Evolutionary conservation across 2,797 vertebrate genomes (phyloP).

Genomic region (Tachyglossus aculeatus): DNA sequence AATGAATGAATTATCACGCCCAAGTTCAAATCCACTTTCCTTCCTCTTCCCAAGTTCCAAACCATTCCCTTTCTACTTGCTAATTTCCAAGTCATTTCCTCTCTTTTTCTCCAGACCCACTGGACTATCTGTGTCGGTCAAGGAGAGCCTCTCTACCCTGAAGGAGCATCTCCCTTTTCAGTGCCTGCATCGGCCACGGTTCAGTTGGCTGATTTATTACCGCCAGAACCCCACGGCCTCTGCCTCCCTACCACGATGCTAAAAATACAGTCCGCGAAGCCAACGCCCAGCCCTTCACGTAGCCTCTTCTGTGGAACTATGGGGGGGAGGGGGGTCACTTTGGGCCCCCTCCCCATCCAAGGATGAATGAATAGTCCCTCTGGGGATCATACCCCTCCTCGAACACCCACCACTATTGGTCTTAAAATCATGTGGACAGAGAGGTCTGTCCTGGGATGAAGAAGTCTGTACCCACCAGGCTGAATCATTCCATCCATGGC

Average conservation of each 20-base stretch:
- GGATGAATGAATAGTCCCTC: too few species aligned
- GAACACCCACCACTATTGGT: too few species aligned
- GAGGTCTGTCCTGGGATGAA: too few species aligned
- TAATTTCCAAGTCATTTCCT: too few species aligned
- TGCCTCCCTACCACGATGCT: neutral
- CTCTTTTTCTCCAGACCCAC: conserved; percentile 17
- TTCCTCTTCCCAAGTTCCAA: too few species aligned
- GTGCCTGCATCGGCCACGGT: conserved; percentile 51
- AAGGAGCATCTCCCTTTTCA: conserved; percentile 49
- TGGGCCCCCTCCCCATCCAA: too few species aligned
- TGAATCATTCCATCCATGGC: too few species aligned
- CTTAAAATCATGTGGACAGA: too few species aligned
- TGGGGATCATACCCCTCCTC: too few species aligned
- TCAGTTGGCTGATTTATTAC: conserved; percentile 46
- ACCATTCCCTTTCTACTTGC: too few species aligned
- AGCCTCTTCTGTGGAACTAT: accelerated
- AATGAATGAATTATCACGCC: too few species aligned
- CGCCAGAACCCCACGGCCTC: neutral
- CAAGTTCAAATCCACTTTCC: neutral
- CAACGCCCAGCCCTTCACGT: accelerated
- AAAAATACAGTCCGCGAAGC: conserved; percentile 5
- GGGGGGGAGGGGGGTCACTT: neutral
- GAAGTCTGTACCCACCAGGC: too few species aligned
- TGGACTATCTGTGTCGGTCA: conserved; percentile 45
- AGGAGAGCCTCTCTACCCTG: conserved; percentile 35